Percentiles rank a stretch among this genome's conserved stretches.
Conservation (phyloP, 2,113 vertebrate species). For the Apeltes quadracus region DNA sequence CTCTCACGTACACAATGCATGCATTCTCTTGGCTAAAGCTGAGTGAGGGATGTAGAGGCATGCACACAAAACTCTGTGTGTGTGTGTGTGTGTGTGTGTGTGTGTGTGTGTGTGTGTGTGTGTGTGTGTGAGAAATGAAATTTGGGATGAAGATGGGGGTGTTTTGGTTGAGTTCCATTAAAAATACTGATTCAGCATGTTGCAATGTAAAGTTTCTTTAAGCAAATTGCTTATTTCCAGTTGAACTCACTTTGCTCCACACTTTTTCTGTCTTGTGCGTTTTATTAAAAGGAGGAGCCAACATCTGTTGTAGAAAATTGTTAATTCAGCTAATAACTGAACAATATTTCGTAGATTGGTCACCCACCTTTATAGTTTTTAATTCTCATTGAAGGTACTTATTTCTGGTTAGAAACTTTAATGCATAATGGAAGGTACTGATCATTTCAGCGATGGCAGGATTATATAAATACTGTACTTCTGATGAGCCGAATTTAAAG, state of each 20-base stretch:
- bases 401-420: background rate
- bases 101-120: too few species aligned
- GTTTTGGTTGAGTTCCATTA: background rate
- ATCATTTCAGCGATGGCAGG: background rate
- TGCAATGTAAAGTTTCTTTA: background rate
- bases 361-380: background rate
- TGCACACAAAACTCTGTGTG: background rate
- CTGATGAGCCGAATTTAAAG: slow-evolving; percentile 1
- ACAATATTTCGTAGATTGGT: background rate
- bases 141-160: background rate
- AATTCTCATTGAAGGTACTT: background rate
- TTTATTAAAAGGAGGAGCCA: too few species aligned
- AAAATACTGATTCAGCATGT: background rate
- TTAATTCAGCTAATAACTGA: background rate
- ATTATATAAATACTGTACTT: background rate
- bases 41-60: background rate
- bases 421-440: background rate
- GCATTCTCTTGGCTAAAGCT: background rate
- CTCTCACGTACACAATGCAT: background rate
- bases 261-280: too few species aligned
- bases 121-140: background rate
- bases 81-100: too few species aligned
- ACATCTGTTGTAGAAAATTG: background rate
- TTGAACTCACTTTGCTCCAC: background rate
- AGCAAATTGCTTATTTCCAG: background rate